Conservation (phyloP, 2,113 vertebrate species). For the Hiodon alosoides region DNA sequence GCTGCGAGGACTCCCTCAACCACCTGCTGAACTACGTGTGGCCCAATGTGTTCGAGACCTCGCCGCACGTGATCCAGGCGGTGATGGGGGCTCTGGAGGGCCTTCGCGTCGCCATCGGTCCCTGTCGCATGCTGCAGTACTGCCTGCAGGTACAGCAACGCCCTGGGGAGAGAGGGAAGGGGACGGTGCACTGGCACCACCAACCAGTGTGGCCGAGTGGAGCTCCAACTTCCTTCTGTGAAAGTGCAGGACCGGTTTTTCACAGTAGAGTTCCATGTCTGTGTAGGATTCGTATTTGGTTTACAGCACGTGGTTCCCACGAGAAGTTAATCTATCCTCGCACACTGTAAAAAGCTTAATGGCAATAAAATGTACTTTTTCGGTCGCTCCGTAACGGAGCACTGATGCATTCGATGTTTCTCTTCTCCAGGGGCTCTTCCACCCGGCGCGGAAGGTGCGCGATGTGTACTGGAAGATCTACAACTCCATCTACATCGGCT, state of each 20-base stretch:
- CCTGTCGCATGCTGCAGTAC: slow-evolving; percentile 96
- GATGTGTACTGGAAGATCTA: slow-evolving; percentile 99
- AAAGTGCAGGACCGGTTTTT: too few species aligned
- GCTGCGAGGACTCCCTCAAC: slow-evolving; percentile 95
- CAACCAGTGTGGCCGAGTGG: too few species aligned
- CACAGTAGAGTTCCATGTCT: too few species aligned
- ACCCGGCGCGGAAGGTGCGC: slow-evolving; percentile 93
- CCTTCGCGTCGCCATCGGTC: slow-evolving; percentile 88
- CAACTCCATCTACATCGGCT: slow-evolving; percentile 98
- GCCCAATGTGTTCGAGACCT: slow-evolving; percentile 97
- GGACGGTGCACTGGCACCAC: too few species aligned
- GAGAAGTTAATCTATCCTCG: too few species aligned
- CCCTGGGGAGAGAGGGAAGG: neutral
- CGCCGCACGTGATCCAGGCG: slow-evolving; percentile 95
- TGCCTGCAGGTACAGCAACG: slow-evolving; percentile 80
- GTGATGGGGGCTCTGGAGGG: slow-evolving; percentile 98
- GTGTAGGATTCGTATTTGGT: too few species aligned
- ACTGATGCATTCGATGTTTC: neutral
- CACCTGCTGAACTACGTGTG: slow-evolving; percentile 95
- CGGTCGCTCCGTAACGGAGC: neutral
- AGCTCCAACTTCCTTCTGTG: too few species aligned
- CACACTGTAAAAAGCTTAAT: too few species aligned
- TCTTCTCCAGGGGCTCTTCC: slow-evolving; percentile 82
- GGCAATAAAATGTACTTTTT: neutral
- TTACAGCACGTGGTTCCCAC: too few species aligned